Conservation (phyloP, 2,888 invertebrate genomes). For the Odontocolon sp. region DNA sequence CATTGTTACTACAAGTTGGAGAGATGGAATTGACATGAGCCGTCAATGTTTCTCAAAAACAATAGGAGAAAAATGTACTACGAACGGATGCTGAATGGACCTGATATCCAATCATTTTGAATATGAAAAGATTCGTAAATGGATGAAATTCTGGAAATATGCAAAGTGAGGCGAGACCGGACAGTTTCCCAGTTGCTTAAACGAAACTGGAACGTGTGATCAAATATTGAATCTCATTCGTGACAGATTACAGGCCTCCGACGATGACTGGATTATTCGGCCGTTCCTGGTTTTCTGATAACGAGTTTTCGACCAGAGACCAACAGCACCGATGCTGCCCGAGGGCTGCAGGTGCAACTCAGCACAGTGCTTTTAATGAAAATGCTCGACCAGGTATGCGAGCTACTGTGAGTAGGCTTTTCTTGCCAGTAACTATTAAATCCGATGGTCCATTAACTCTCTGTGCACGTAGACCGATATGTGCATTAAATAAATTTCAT, state of each 20-base stretch:
- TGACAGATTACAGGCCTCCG: constrained; percentile 60
- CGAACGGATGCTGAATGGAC: too few species aligned
- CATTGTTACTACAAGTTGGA: too few species aligned
- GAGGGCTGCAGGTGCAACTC: constrained; percentile 6
- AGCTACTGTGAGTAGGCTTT: neutral
- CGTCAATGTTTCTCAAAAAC: too few species aligned
- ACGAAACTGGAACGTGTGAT: constrained; percentile 60
- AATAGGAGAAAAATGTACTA: too few species aligned
- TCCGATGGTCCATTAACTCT: too few species aligned
- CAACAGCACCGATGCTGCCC: constrained; percentile 25
- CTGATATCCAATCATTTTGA: too few species aligned
- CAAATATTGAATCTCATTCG: constrained; percentile 70
- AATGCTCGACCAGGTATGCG: constrained; percentile 13
- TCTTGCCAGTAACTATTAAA: too few species aligned
- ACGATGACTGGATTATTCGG: constrained; percentile 41
- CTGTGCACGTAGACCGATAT: neutral
- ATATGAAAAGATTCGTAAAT: too few species aligned
- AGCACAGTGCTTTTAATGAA: constrained; percentile 10
- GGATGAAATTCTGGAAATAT: constrained; percentile 10
- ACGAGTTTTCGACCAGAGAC: constrained; percentile 53
- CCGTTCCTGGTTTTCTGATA: constrained; percentile 27
- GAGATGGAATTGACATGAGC: too few species aligned
- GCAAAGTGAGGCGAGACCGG: neutral
- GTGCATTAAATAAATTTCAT: neutral
- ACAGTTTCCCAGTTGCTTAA: neutral